Percentiles rank a stretch among this genome's conserved stretches.
Conservation (phyloP, 2,888 invertebrate species). For the Lycophotia porphyrea region DNA sequence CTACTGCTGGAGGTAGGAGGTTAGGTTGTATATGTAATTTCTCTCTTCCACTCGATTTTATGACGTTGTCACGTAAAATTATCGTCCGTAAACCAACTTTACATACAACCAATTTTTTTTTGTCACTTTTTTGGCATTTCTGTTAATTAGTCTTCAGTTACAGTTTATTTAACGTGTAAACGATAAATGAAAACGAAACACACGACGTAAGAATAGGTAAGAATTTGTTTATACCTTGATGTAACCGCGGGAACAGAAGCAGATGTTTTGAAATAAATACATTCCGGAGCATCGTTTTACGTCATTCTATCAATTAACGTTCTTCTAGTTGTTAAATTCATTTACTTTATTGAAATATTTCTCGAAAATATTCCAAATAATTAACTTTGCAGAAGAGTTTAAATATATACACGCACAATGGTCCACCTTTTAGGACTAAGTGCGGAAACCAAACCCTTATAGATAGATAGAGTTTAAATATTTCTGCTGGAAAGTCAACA, state of each 20-base stretch:
- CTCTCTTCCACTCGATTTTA: too few relatives aligned
- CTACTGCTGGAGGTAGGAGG: too few relatives aligned
- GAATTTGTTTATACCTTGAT: not conserved
- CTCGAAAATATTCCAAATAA: constrained; percentile 11
- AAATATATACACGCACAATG: too few relatives aligned
- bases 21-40: too few relatives aligned
- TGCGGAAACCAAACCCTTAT: too few relatives aligned
- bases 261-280: not conserved
- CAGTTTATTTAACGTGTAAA: not conserved
- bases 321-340: constrained; percentile 2
- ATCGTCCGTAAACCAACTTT: too few relatives aligned
- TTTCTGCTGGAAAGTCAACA: constrained; percentile 7
- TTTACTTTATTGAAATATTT: constrained; percentile 12
- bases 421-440: too few relatives aligned
- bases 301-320: not conserved
- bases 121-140: not conserved
- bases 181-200: not conserved
- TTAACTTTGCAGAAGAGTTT: not conserved
- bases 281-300: not conserved
- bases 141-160: not conserved
- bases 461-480: too few relatives aligned
- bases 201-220: not conserved
- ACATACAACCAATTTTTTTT: too few relatives aligned
- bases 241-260: not conserved
- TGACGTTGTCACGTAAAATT: too few relatives aligned